Conservation (phyloP, 2,888 invertebrate species). For the Luffia ferchaultella region DNA sequence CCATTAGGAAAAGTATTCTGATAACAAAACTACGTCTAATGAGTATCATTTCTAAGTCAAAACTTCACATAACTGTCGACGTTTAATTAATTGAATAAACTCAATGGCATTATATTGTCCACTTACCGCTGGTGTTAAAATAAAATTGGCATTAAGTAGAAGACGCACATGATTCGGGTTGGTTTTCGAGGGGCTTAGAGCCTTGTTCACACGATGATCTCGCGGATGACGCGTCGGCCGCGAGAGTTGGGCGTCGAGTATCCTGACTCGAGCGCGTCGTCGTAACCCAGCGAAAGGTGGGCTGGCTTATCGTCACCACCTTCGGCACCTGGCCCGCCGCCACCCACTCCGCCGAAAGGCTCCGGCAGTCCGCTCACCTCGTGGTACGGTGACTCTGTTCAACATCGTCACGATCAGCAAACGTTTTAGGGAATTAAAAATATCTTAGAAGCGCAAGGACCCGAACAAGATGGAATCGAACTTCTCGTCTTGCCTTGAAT, state of each 20-base stretch:
- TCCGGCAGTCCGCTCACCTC: constrained; percentile 93
- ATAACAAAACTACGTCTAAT: neutral
- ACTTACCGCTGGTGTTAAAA: too few species aligned
- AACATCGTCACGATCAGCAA: constrained; percentile 17
- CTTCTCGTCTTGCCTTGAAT: too few species aligned
- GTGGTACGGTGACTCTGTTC: constrained; percentile 89
- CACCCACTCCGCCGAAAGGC: constrained; percentile 77
- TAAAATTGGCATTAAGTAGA: too few species aligned
- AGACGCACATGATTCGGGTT: neutral
- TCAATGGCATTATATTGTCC: too few species aligned
- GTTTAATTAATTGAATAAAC: neutral
- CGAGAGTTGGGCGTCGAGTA: constrained; percentile 95
- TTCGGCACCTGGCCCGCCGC: constrained; percentile 75
- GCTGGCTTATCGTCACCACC: constrained; percentile 79
- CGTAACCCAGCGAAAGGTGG: constrained; percentile 89
- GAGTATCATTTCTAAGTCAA: neutral
- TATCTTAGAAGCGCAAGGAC: too few species aligned
- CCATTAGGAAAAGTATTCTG: neutral
- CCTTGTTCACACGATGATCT: constrained; percentile 92
- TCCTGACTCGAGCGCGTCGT: constrained; percentile 92
- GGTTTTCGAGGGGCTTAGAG: constrained; percentile 7
- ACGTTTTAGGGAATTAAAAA: constrained; percentile 5
- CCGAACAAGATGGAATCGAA: too few species aligned
- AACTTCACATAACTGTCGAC: neutral
- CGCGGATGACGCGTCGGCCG: constrained; percentile 90